Percentiles rank a stretch among this genome's conserved stretches.
Conservation (phyloP, 2,797 vertebrate species). For the Trematomus bernacchii region DNA sequence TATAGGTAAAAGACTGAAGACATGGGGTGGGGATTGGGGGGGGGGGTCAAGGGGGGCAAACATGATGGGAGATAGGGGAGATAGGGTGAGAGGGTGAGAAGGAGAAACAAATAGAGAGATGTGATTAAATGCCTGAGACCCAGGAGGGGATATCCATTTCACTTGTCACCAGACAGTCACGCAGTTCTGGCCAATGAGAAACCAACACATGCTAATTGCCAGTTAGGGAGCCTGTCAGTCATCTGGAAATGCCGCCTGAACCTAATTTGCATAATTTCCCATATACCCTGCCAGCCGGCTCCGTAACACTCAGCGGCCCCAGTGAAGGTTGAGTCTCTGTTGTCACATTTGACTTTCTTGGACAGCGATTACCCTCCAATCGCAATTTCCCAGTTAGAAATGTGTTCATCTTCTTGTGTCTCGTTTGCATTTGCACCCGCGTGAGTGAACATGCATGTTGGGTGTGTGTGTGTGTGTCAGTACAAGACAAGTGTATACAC, state of each 20-base stretch:
- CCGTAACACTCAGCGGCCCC: conserved; percentile 30
- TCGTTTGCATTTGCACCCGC: conserved; percentile 38
- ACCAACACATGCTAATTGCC: conserved; percentile 71
- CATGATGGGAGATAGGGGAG: too few species aligned
- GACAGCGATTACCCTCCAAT: conserved; percentile 46
- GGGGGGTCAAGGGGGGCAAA: too few species aligned
- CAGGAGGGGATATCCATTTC: conserved; percentile 58
- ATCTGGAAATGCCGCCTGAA: conserved; percentile 56
- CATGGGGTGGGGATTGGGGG: too few species aligned
- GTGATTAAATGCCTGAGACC: conserved; percentile 53
- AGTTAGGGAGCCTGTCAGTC: conserved; percentile 75
- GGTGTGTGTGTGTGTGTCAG: conserved; percentile 7
- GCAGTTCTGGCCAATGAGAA: conserved; percentile 64
- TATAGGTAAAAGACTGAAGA: too few species aligned
- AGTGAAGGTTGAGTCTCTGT: conserved; percentile 26
- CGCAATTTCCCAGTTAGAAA: conserved; percentile 39
- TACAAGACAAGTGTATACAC: conserved; percentile 27
- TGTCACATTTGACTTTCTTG: conserved; percentile 61
- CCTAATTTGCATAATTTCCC: conserved; percentile 73
- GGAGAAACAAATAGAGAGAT: conserved; percentile 48
- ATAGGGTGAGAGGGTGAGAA: conserved; percentile 2
- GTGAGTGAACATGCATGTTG: conserved; percentile 39
- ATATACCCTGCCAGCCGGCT: conserved; percentile 40
- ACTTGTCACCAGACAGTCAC: conserved; percentile 68
- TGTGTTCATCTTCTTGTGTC: conserved; percentile 32